Base-by-base conservation (phyloP, 2,888 invertebrate genomes). In the Lymantria monacha region DNA sequence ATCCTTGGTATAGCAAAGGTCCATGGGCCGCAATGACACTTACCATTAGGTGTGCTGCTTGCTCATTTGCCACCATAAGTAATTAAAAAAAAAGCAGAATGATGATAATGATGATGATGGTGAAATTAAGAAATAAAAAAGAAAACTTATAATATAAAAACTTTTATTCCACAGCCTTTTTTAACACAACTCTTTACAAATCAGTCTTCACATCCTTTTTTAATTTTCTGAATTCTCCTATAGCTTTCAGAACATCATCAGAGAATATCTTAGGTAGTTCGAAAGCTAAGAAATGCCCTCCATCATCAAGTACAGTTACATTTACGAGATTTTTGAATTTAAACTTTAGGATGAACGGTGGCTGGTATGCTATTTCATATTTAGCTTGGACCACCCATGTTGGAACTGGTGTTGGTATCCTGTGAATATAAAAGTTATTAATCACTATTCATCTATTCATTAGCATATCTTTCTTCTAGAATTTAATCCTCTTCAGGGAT, bases 251-350 rank as follows among this genome's bases (percentile, higher is more conserved):
- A 0, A 98, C 84, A 70, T 97, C 96, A 0, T 93, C 84, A 7
- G 95, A 93, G 33, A 97, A 83, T 0, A 94, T 64, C 55, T 93
- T 74, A 0, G 98, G 97, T 60, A 94, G 85, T 77, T 98, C 96
- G 45, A 97, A 92, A 0, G 97, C 97, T 0, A 95, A 93, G 87
- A 98, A 98, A 79, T 98, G 98, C 0, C 98, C 98, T 0, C 96
- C 97, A 2, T 93, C 85, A 0, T 92, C 79, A 49, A 94, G 73
- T 41, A 93, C 87, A 0, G 92, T 94, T 52, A 92, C 92, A 37
- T 94, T 93, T 0, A 95, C 87, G 5, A 97, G 70, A 73, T 96
- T 95, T 0, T 72, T 71, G 74, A 84, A 96, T 63, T 93, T 94
- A 3, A 89, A 78, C 44, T 86, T 85, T 3, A 96, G 66, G 15